Evolutionary conservation across 2,797 vertebrate species (phyloP), one percentile per base, ranked within the genome.

Genomic region (Monodelphis domestica): DNA sequence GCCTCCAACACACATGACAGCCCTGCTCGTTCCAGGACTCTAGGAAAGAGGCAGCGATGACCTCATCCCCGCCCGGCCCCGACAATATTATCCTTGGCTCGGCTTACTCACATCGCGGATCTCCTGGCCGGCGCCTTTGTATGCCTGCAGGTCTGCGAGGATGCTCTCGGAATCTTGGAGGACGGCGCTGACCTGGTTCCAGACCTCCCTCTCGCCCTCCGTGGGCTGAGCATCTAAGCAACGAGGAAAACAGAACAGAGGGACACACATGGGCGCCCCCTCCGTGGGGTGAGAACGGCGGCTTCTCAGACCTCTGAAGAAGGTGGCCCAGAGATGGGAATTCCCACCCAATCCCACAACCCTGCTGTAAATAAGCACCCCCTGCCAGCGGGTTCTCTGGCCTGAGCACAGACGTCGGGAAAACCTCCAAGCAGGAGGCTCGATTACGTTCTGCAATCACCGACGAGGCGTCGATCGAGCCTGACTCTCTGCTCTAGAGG

Each of bases 41-140:
- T 91, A 94, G 94, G 30, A 94, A 97, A 96, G 88, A 4, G 54
- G 84, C 0, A 0, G 94, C 12, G 90, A 93, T 93, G 95, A 84
- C 88, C 97, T 92, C 56, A 93, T 94, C 94, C 95, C 96, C 78
- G 54, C 87, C 52, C 28, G 88, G 54, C 53, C 87, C 38, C 54
- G 91, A 90, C 38, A 38, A 56, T 51, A 45, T 53, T 91, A 94
- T 87, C 50, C n/a, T 5, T 87, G 92, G 97, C 99, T 90, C 98
- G 70, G 38, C 38, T 50, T 26, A 84, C 70, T 84, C 70, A 99
- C 99, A 97, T 99, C 99, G 99, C 99, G 98, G 98, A 99, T 99
- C 98, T 99, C 99, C 95, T 99, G 99, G 87, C 99, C 99, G 0
- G 99, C 99, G 97, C 99, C 99, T 98, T 99, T 99, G 98, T 99